A percentile compares a stretch with the other conserved stretches of the same genome.
phyloP scores from a whole-genome alignment of 2,888 invertebrate species.

The Hypena proboscidalis region DNA sequence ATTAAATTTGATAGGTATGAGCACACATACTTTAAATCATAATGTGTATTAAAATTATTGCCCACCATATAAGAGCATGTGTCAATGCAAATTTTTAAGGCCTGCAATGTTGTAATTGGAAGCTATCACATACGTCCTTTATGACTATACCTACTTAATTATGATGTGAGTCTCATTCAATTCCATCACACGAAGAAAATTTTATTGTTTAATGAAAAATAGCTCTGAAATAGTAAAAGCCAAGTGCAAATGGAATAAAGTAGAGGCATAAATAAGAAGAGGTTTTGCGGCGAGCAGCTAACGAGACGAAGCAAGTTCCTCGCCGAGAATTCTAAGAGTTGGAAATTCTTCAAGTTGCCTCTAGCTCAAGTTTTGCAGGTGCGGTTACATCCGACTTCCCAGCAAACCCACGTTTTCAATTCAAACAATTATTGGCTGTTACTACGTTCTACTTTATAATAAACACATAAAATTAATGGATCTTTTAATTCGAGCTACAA shows the following conservation, averaged over 20 bases:
- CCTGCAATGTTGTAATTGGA: too few relatives aligned
- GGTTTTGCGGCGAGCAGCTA: slow-evolving; percentile 77
- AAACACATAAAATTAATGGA: slow-evolving; percentile 1
- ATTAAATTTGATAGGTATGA: too few relatives aligned
- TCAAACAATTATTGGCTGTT: slow-evolving; percentile 59
- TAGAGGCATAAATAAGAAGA: slow-evolving; percentile 76
- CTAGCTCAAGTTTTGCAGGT: slow-evolving; percentile 64
- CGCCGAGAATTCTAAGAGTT: slow-evolving; percentile 70
- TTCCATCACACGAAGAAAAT: slow-evolving; percentile 6
- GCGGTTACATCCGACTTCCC: slow-evolving; percentile 56
- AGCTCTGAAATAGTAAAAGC: slow-evolving; percentile 35
- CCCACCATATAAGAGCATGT: too few relatives aligned
- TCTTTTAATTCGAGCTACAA: neutral
- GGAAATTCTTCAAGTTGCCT: slow-evolving; percentile 56
- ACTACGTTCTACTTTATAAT: slow-evolving; percentile 23
- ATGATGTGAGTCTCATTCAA: slow-evolving; percentile 4
- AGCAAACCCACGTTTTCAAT: slow-evolving; percentile 57
- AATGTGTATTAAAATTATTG: too few relatives aligned
- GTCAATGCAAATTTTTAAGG: too few relatives aligned
- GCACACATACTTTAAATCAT: too few relatives aligned
- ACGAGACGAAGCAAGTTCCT: slow-evolving; percentile 74
- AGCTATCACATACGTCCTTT: too few relatives aligned
- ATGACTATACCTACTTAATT: too few relatives aligned
- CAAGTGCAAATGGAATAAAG: slow-evolving; percentile 74
- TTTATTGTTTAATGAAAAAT: slow-evolving; percentile 30